Base-by-base conservation (phyloP, 2,797 vertebrate genomes). In the Neopelma chrysocephalum region DNA sequence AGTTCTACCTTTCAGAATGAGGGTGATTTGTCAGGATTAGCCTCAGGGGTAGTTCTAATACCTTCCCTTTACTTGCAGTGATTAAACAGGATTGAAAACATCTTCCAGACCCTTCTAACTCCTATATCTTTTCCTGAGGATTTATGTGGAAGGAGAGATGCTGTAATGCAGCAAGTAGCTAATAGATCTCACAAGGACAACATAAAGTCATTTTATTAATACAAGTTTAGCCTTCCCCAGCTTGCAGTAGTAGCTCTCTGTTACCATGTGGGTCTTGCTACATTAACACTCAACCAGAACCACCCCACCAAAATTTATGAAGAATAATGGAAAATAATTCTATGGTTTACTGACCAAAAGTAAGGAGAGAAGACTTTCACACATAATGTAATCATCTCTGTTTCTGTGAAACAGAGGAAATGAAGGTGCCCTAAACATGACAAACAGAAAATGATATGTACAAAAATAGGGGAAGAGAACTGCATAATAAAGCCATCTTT, bases 351-450 rank as follows among this genome's bases (percentile, higher is more conserved):
- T 92, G 36, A 92, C 85, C 68, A 80, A 92, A 93, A 93, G 45
- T 38, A 87, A 76, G 69, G 69, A 80, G 62, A 75, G 66, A 79
- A 85, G 40, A 71, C 26, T 90, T 96, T 64, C 75, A 76, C 68
- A 3, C 60, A 83, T 93, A 77, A 89, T 48, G 54, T 61, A 96
- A 96, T 95, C 72, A 92, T 86, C 90, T 84, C 72, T 57, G 65
- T 65, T 91, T 95, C 86, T 77, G 54, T 29, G 71, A 96, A 87
- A 94, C 90, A 64, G 61, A 94, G 73, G 66, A 95, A 96, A 90
- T 73, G 92, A 94, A 96, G 95, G 91, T 92, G 87, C 94, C 86
- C 93, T 94, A 89, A 96, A 90, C 93, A 95, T 78, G 94, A 93
- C 78, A 93, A 96, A 95, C 89, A 94, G 78, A 94, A 96, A 91